Evolutionary conservation across 2,113 vertebrate species (phyloP), one percentile per base, ranked within the genome.

Genomic region (Sinocyclocheilus anshuiensis): DNA sequence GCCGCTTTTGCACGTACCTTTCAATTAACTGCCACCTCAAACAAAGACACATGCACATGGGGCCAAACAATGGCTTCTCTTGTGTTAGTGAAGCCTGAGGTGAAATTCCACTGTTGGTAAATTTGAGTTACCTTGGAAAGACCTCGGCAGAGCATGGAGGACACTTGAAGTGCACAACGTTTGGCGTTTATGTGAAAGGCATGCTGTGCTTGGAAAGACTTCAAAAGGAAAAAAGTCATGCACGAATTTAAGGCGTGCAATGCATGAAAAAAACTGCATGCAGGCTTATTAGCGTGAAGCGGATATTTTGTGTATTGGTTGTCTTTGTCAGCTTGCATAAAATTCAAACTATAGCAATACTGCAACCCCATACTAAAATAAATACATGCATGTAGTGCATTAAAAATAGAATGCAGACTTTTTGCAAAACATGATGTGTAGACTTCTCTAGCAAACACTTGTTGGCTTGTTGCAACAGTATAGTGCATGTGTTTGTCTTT

Each of bases 1-100:
- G 87, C 88, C 79, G 65, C 86, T 84, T 89, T 89, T 87, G 85
- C 86, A 76, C n/a, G 45, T 87, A 86, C 86, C 88, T 89, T 89
- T 87, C 77, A 89, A 89, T 89, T 89, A 89, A 84, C 82, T 7
- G n/a, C 78, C 24, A 63, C 75, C 67, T 77, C 76, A 80, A 86
- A 89, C 86, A 89, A 89, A 87, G 83, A 61, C 83, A 59, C 81
- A 80, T 36, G 80, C 86, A 80, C 74, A 71, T n/a, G 71, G 75
- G 72, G 57, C 20, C 84, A 79, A 87, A 89, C 86, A 89, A 86
- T 86, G 72, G 84, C 26, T 82, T 59, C 79, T 86, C 72, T 76
- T 83, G 80, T 83, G 72, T 57, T 16, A 83, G 50, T 67, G 80
- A 83, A 55, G 57, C 86, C 86, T 42, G 80, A 83, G 67, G 84